Percentiles rank a stretch among this genome's conserved stretches.
These are phyloP conservation scores for Zosterops hypoxanthus DNA, from an alignment of 2,113 vertebrate species.

Conservation along the genomic window DNA sequence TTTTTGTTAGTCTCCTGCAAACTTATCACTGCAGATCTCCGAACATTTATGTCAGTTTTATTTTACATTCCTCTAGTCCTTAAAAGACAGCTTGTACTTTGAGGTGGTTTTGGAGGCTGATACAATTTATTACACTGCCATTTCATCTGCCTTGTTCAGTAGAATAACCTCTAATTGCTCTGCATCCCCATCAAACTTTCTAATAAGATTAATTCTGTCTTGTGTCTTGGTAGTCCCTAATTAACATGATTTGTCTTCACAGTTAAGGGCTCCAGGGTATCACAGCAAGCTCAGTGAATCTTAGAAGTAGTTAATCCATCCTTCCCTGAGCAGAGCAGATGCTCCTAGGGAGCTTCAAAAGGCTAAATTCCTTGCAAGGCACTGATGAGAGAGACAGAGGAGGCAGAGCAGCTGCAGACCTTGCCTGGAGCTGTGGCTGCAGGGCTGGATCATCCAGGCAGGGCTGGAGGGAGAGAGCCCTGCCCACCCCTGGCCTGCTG, in stretches of 20 bases:
- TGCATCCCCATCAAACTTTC: not conserved
- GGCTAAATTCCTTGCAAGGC: not conserved
- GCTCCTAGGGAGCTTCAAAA: not conserved
- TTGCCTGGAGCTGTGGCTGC: not conserved
- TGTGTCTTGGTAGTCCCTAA: constrained; percentile 8
- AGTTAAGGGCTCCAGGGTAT: constrained; percentile 15
- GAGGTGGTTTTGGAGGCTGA: not conserved
- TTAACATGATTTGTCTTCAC: constrained; percentile 41
- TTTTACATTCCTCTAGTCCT: not conserved
- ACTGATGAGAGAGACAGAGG: rapidly evolving
- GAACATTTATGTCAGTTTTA: not conserved
- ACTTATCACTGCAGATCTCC: not conserved
- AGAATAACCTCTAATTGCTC: constrained; percentile 6
- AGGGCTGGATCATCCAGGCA: not conserved
- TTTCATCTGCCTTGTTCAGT: not conserved
- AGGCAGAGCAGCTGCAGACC: not conserved
- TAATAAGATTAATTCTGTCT: constrained; percentile 33
- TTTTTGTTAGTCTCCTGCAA: not conserved
- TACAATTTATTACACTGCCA: not conserved
- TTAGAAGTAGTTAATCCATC: not conserved
- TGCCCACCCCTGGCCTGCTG: not conserved
- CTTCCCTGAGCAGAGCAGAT: not conserved
- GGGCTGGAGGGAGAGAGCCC: not conserved
- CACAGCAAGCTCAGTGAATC: not conserved
- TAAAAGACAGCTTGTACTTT: not conserved